Evolutionary conservation across 1,140 invertebrate genomes (phyloP).

Genomic region (Paralvinella palmiformis): DNA sequence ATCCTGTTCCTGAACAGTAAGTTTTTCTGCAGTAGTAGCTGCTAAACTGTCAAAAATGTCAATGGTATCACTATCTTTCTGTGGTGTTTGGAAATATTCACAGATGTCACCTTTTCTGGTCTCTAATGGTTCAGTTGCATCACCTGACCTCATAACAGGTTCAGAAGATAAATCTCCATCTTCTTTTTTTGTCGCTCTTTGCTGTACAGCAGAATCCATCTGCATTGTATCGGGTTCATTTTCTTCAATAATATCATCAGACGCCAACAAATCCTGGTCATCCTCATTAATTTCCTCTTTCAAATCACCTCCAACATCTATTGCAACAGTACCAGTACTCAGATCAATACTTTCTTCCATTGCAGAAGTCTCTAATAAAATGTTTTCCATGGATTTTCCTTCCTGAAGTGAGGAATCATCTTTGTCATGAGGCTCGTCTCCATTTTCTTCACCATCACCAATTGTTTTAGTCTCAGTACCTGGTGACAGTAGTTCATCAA

Average conservation of each 20-base stretch:
- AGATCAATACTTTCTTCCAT: neutral
- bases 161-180: neutral
- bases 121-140: too few species aligned
- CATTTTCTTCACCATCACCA: too few species aligned
- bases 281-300: neutral
- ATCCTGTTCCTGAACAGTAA: neutral
- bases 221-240: neutral
- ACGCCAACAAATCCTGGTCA: neutral
- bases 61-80: too few species aligned
- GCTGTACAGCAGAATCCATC: neutral
- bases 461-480: too few species aligned
- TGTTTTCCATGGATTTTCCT: slow-evolving; percentile 18
- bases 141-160: too few species aligned
- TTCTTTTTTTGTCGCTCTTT: neutral
- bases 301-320: slow-evolving; percentile 2
- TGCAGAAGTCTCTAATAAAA: slow-evolving; percentile 14
- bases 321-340: neutral
- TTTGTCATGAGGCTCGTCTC: too few species aligned
- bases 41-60: slow-evolving; percentile 3
- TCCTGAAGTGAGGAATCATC: too few species aligned
- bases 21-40: neutral
- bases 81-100: too few species aligned
- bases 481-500: too few species aligned
- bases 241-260: neutral
- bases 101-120: too few species aligned